Evolutionary conservation across 2,888 invertebrate species (phyloP).

Genomic region (Pyralis farinalis): DNA sequence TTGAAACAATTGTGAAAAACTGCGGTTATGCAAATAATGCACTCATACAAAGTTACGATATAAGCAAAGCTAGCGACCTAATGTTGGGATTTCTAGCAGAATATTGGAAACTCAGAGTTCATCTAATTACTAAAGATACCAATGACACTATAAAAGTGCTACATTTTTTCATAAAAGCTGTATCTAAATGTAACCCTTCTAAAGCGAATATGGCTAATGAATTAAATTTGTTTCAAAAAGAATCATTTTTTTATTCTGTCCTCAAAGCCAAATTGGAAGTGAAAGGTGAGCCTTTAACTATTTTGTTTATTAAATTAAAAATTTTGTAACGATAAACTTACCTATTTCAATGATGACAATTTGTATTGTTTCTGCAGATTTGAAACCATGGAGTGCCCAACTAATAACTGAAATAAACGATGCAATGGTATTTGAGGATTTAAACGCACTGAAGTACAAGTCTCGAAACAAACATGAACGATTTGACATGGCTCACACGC

Average conservation of each 20-base stretch:
- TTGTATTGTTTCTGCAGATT: constrained; percentile 34
- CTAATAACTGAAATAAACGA: constrained; percentile 44
- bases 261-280: constrained; percentile 46
- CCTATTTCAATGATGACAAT: neutral
- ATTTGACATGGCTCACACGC: constrained; percentile 69
- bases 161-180: constrained; percentile 58
- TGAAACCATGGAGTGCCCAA: constrained; percentile 55
- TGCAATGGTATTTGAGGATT: constrained; percentile 65
- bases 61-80: constrained; percentile 55
- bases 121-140: constrained; percentile 20
- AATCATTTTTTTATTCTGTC: constrained; percentile 49
- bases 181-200: constrained; percentile 51
- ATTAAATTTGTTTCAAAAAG: constrained; percentile 53
- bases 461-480: constrained; percentile 49
- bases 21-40: constrained; percentile 28
- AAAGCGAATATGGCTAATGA: constrained; percentile 63
- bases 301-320: neutral
- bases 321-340: too few species aligned
- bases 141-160: constrained; percentile 26
- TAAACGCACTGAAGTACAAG: constrained; percentile 48
- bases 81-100: constrained; percentile 70
- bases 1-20: constrained; percentile 40
- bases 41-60: constrained; percentile 32
- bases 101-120: constrained; percentile 59
- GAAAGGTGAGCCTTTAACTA: constrained; percentile 37